A percentile compares a stretch with the other conserved stretches of the same genome.
Conservation (phyloP, 2,797 vertebrate species). For the Cirrhinus mrigala region DNA sequence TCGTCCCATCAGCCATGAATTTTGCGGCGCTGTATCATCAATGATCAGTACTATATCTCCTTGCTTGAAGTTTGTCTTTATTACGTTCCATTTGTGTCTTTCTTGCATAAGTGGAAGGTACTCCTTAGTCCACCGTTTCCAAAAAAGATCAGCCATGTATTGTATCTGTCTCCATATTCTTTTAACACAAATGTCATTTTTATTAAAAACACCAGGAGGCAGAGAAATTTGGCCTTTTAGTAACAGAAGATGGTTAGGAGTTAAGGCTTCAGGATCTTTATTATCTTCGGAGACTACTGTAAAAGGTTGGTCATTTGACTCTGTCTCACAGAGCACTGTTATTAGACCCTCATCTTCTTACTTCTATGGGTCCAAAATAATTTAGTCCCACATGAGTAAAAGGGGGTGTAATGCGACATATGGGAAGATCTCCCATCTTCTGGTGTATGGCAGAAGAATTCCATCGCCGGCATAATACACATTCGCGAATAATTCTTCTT, state of each 20-base stretch:
- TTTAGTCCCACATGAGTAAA: constrained; percentile 1
- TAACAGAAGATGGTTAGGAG: not conserved
- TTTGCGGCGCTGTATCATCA: not conserved
- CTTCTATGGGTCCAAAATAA: constrained; percentile 21
- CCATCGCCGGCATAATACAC: not conserved
- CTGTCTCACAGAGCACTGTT: constrained; percentile 26
- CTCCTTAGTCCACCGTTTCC: not conserved
- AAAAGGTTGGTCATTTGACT: not conserved
- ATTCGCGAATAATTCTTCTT: not conserved
- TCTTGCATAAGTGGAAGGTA: constrained; percentile 24
- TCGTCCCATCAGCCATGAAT: not conserved
- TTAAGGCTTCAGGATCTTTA: constrained; percentile 22
- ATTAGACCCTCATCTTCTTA: not conserved
- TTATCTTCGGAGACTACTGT: not conserved
- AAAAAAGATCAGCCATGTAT: no score
- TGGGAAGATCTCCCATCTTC: constrained; percentile 19
- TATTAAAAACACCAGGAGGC: not conserved
- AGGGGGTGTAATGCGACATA: not conserved
- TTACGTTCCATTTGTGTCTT: constrained; percentile 1
- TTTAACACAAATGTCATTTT: not conserved
- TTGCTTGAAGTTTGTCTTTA: not conserved
- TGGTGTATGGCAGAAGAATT: not conserved
- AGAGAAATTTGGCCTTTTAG: no score
- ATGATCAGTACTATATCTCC: constrained; percentile 9
- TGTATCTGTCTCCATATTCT: not conserved